phyloP scores from a whole-genome alignment of 2,113 vertebrate genomes.

The Lipophrys pholis region DNA sequence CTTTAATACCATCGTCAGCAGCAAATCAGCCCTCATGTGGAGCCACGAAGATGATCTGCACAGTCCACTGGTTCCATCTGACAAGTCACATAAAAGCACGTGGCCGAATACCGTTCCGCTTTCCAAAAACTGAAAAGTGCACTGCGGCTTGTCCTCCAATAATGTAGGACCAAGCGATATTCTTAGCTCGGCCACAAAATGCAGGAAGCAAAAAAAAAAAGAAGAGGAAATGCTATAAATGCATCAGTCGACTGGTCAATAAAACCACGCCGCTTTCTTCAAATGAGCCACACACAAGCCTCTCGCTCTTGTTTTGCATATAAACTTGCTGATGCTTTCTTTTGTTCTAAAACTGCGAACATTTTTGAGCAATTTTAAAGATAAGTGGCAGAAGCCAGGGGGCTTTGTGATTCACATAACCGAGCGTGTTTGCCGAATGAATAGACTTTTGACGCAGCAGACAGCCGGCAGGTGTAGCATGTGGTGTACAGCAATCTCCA shows the following conservation, averaged over 20 bases:
- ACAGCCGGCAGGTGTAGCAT: constrained; percentile 41
- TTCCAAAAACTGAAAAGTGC: not conserved
- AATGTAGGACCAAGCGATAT: too few species aligned
- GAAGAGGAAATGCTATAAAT: not conserved
- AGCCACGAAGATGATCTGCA: too few species aligned
- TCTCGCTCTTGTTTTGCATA: constrained; percentile 8
- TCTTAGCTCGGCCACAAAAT: not conserved
- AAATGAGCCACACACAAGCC: not conserved
- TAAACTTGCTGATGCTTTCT: not conserved
- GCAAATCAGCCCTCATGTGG: too few species aligned
- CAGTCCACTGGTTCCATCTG: too few species aligned
- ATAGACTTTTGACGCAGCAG: constrained; percentile 14
- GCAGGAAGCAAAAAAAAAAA: not conserved
- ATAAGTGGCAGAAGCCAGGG: not conserved
- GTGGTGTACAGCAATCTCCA: not conserved
- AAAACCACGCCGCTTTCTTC: not conserved
- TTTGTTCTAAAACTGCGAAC: not conserved
- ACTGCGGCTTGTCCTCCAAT: not conserved
- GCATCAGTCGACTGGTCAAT: not conserved
- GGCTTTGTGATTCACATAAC: constrained; percentile 2
- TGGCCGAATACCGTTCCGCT: not conserved
- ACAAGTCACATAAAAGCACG: not conserved
- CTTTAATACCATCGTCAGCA: too few species aligned
- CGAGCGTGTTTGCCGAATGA: constrained; percentile 7
- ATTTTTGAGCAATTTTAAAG: too few species aligned